Percentiles rank a stretch among this genome's conserved stretches.
phyloP scores from a whole-genome alignment of 2,888 invertebrate genomes.

The Cinara cedri region DNA sequence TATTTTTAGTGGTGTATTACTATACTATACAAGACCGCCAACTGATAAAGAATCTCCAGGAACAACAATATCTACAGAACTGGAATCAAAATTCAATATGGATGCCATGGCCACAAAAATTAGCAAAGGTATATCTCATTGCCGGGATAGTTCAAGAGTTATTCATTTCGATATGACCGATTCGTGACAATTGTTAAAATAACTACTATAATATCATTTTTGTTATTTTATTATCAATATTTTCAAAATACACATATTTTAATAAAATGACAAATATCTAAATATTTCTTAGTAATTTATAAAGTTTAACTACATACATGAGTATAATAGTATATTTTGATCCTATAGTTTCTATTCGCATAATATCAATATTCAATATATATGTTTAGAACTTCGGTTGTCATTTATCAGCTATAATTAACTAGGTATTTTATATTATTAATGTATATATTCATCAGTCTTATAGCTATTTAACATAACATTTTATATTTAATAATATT shows the following conservation, averaged over 20 bases:
- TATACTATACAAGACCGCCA: constrained; percentile 41
- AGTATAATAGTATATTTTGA: background rate
- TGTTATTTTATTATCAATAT: constrained; percentile 36
- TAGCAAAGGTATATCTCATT: constrained; percentile 43
- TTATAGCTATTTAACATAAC: constrained; percentile 34
- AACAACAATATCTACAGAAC: constrained; percentile 12
- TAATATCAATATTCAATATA: background rate
- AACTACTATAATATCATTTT: constrained; percentile 1
- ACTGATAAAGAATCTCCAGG: background rate
- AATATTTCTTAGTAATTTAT: constrained; percentile 24
- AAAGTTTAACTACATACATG: constrained; percentile 10
- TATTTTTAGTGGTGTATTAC: constrained; percentile 41
- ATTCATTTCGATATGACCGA: constrained; percentile 51
- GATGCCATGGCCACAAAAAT: constrained; percentile 23
- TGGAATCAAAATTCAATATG: background rate
- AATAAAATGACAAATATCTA: constrained; percentile 35
- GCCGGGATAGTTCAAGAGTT: constrained; percentile 30
- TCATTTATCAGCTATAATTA: constrained; percentile 20
- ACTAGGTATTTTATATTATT: background rate
- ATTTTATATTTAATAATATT: constrained; percentile 5
- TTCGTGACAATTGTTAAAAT: constrained; percentile 22
- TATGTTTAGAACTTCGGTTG: constrained; percentile 1
- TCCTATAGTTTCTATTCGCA: background rate
- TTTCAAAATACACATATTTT: constrained; percentile 36
- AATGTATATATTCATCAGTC: constrained; percentile 41